Base-by-base conservation (phyloP, 2,113 vertebrate genomes). In the Camelus bactrianus region DNA sequence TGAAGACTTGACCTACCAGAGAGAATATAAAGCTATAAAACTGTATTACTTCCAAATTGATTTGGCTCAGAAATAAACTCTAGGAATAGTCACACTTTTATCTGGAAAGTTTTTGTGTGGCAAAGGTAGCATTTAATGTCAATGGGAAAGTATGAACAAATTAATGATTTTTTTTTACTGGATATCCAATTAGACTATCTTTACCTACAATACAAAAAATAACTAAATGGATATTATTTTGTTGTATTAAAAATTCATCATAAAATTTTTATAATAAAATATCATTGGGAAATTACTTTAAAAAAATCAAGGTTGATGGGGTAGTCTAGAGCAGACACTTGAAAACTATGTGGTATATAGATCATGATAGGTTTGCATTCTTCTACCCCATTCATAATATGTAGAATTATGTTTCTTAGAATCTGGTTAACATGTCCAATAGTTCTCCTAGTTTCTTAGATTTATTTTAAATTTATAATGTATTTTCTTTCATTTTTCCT, bases 381-480 rank as follows among this genome's bases (percentile, higher is more conserved):
- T 89, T 75, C 26, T 64, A 90, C 16, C 22, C 7, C 24, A 83
- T 20, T 75, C 60, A 56, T 30, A 38, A 65, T 58, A 58, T 9
- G 56, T 6, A 75, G 42, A 42, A 76, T 35, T 28, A 65, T 0
- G 5, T 79, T 69, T 69, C 30, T 67, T 48, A 67, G 10, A 65
- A 90, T 93, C 80, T 85, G 67, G 56, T 65, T 86, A 90, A 38
- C 14, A 84, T 24, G 13, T 79, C 26, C 26, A 86, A 48, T 79
- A 75, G 50, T 30, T 65, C 38, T 19, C 80, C 38, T 64, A 76
- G 72, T n/a, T 67, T 64, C 48, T 85, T 42, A 48, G 15, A 65
- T 82, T 76, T 93, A 62, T 64, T 80, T 72, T 56, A 80, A 13
- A 80, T 73, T 62, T 72, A 28, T 80, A 80, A 95, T 26, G 70